Percentiles rank a stretch among this genome's conserved stretches.
Evolutionary conservation across 2,888 invertebrate species (phyloP).

Genomic region (Auanema sp.): DNA sequence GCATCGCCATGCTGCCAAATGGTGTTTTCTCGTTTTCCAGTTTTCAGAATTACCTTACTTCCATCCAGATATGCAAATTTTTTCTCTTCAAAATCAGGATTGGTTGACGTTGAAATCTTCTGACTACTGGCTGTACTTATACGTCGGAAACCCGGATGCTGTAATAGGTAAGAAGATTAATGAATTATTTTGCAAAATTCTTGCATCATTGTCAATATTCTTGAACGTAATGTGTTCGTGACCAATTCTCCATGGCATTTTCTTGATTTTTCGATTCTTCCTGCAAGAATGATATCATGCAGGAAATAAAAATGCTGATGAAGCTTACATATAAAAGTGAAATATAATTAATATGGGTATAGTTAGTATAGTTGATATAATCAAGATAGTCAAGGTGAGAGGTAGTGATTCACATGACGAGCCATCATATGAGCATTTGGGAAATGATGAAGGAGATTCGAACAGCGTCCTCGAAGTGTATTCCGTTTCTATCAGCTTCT

Average conservation of each 20-base stretch:
- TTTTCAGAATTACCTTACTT: conserved; percentile 3
- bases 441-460: conserved; percentile 5
- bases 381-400: too few relatives aligned
- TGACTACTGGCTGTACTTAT: conserved; percentile 27
- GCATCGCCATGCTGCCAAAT: background rate
- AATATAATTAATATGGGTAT: too few relatives aligned
- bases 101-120: conserved; percentile 23
- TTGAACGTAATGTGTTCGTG: conserved; percentile 28
- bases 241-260: conserved; percentile 47
- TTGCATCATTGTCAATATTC: background rate
- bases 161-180: background rate
- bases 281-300: conserved; percentile 12
- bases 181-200: background rate
- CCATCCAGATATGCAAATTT: conserved; percentile 18
- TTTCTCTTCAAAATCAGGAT: conserved; percentile 21
- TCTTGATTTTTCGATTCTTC: conserved; percentile 38
- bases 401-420: too few relatives aligned
- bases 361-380: too few relatives aligned
- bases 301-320: conserved; percentile 1
- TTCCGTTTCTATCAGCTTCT: conserved; percentile 7
- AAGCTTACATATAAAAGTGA: background rate
- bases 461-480: background rate
- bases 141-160: conserved; percentile 19
- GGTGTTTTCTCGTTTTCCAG: background rate
- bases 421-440: too few relatives aligned